A percentile compares a stretch with the other conserved stretches of the same genome.
Evolutionary conservation across 2,888 invertebrate genomes (phyloP).

Genomic region (Bellardia pandia): DNA sequence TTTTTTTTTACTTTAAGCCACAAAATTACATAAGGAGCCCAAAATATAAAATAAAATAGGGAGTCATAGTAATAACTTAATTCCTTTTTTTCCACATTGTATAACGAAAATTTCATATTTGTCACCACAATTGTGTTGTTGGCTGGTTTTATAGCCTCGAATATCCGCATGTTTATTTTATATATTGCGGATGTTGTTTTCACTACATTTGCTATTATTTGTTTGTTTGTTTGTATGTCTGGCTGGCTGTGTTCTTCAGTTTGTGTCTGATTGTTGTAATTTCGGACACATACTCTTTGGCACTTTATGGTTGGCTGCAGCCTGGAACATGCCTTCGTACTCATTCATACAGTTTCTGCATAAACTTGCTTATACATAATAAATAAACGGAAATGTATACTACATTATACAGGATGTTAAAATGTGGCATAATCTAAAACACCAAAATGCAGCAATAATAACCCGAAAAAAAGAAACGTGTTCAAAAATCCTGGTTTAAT

Average conservation of each 20-base stretch:
- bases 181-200: constrained; percentile 68
- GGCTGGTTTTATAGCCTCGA: constrained; percentile 67
- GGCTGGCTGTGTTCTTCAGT: not conserved
- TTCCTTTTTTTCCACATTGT: constrained; percentile 22
- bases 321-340: constrained; percentile 3
- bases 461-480: not conserved
- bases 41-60: constrained; percentile 31
- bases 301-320: constrained; percentile 50
- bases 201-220: constrained; percentile 56
- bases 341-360: constrained; percentile 18
- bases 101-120: constrained; percentile 66
- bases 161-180: constrained; percentile 70
- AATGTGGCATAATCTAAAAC: constrained; percentile 72
- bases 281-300: constrained; percentile 46
- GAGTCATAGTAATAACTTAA: constrained; percentile 63
- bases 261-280: constrained; percentile 38
- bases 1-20: not conserved
- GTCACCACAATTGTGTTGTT: constrained; percentile 69
- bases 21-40: constrained; percentile 22
- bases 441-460: constrained; percentile 53
- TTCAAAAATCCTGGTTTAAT: constrained; percentile 44
- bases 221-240: not conserved
- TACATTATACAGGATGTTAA: constrained; percentile 69
- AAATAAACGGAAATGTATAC: constrained; percentile 71
- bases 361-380: constrained; percentile 61